Base-by-base conservation (phyloP, 2,888 invertebrate species). In the Ariolimax columbianus region DNA sequence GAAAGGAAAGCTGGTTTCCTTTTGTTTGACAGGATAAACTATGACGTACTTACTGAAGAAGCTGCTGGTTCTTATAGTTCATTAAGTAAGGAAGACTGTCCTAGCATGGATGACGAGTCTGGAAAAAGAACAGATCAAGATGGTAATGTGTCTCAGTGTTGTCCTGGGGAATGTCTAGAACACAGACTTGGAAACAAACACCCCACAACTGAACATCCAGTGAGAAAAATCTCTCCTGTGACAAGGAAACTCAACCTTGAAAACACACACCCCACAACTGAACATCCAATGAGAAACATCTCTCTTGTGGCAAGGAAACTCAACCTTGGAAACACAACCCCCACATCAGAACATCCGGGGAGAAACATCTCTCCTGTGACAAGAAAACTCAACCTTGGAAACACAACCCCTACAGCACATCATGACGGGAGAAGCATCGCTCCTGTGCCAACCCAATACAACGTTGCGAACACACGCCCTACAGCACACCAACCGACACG, bases 181-280 rank as follows among this genome's bases (percentile, higher is more conserved):
- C 55, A 55, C 19, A 23, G 23, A 3, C 3, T 55, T 55, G 55
- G 55, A 19, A 23, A 23, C 17, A 2, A 3, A 19, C 7, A 23
- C 55, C 6, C 17, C 17, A 55, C 14, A 23, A 23, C 55, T 23
- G 17, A 23, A 17, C 19, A 14, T 3, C 6, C 55, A 55, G 7
- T 55, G 55, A 55, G 55, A 55, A 14, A 2, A 11, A 2, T 55
- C 19, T 55, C 17, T 17, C 19, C 55, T 55, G 19, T 55, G n/a
- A 55, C 55, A 55, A 55, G 23, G 3, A 6, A 6, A 19, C 3
- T 55, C 19, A 17, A 19, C 19, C 17, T 55, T 55, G 6, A 14
- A 7, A n/a, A 26, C 14, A 63, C 33, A 9, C 79, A 33, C 30
- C n/a, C 80, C 68, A 30, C 80, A 81, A 30, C 82, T 36, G 66